phyloP scores from a whole-genome alignment of 2,797 vertebrate genomes.

The Menidia menidia region DNA sequence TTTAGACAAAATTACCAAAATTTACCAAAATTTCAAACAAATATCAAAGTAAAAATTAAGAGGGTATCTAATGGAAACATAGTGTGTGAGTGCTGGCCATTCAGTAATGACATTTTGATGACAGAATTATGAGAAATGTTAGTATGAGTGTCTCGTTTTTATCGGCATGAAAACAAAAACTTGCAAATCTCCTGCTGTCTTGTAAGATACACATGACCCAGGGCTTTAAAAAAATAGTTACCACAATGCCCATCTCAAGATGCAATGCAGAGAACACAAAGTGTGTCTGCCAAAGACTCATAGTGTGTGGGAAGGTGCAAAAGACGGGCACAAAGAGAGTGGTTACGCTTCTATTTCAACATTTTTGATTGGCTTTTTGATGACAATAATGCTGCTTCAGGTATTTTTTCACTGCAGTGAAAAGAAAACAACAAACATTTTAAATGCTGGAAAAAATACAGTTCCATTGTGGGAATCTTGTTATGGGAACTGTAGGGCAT shows the following conservation, averaged over 20 bases:
- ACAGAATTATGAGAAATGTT: no score
- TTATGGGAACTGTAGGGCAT: conserved; percentile 17
- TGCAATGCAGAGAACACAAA: conserved; percentile 4
- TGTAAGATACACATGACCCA: no score
- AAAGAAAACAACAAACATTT: not conserved
- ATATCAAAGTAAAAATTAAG: no score
- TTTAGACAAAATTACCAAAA: no score
- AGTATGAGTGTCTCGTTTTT: no score
- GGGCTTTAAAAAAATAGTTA: not conserved
- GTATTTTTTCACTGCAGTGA: conserved; percentile 23
- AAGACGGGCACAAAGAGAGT: not conserved
- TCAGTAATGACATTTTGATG: no score
- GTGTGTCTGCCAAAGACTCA: not conserved
- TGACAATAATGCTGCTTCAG: conserved; percentile 35
- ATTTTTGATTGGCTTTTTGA: conserved; percentile 36
- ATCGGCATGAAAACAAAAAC: no score
- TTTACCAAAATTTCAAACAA: no score
- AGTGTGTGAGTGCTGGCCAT: no score
- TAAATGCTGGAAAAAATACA: conserved; percentile 8
- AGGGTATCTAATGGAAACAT: no score
- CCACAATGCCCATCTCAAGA: conserved; percentile 9
- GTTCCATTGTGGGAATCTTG: conserved; percentile 7
- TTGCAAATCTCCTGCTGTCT: no score
- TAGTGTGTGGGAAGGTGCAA: conserved; percentile 7
- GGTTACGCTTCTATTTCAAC: conserved; percentile 48